phyloP scores from a whole-genome alignment of 2,888 invertebrate species.

The Toxonevra muliebris region DNA sequence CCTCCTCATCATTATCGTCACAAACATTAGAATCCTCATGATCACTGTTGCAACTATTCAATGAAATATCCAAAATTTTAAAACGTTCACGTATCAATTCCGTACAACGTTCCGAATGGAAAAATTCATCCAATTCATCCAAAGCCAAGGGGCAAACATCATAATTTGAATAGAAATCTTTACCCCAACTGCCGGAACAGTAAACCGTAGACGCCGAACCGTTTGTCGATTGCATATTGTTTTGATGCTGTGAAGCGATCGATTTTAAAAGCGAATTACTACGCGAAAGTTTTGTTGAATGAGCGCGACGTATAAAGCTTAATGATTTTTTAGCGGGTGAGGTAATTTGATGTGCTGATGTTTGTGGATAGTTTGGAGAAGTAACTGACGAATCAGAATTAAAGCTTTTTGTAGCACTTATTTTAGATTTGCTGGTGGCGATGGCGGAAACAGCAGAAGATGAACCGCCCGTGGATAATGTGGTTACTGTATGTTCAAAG shows the following conservation, averaged over 20 bases:
- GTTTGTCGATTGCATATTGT: conserved; percentile 47
- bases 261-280: conserved; percentile 73
- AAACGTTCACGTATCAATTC: conserved; percentile 62
- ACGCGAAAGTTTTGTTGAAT: conserved; percentile 77
- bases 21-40: not conserved
- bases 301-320: conserved; percentile 75
- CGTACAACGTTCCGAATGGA: conserved; percentile 61
- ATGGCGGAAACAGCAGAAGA: not conserved
- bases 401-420: conserved; percentile 43
- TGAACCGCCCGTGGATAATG: conserved; percentile 29
- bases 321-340: conserved; percentile 69
- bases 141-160: conserved; percentile 60
- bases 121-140: conserved; percentile 61
- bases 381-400: conserved; percentile 37
- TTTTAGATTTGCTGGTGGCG: conserved; percentile 34
- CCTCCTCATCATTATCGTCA: conserved; percentile 58
- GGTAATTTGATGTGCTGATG: conserved; percentile 59
- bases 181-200: conserved; percentile 56
- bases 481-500: conserved; percentile 37
- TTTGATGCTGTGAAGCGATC: conserved; percentile 64
- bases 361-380: conserved; percentile 35
- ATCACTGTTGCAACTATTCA: conserved; percentile 41
- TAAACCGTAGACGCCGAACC: conserved; percentile 22
- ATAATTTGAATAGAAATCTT: conserved; percentile 58
- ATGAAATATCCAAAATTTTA: conserved; percentile 55